A percentile compares a stretch with the other conserved stretches of the same genome.
These are phyloP conservation scores for Ischnura elegans DNA, from an alignment of 2,888 invertebrate species.

Conservation along the genomic window DNA sequence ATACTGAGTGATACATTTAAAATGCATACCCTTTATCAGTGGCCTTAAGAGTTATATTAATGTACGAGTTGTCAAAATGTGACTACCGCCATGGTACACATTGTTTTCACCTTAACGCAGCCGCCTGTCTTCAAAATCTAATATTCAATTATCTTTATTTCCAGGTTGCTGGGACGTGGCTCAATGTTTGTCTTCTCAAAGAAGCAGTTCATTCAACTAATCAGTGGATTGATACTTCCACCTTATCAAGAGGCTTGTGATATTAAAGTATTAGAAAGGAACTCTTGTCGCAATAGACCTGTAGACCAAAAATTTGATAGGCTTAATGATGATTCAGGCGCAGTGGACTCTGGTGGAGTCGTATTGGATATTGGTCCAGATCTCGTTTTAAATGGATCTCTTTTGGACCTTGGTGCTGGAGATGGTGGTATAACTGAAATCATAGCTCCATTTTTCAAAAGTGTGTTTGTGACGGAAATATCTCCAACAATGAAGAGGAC, in stretches of 20 bases:
- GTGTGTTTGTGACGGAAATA: slow-evolving; percentile 94
- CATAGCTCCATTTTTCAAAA: slow-evolving; percentile 86
- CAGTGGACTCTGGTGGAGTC: not conserved
- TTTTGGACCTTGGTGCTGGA: slow-evolving; percentile 96
- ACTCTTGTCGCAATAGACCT: not conserved
- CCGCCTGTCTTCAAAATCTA: not conserved
- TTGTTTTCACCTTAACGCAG: too few species aligned
- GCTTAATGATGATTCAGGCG: not conserved
- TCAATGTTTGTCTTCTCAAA: slow-evolving; percentile 98
- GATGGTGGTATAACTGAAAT: slow-evolving; percentile 95
- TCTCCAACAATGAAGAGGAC: slow-evolving; percentile 93
- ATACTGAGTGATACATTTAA: too few species aligned
- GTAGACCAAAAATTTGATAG: not conserved
- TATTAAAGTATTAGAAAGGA: not conserved
- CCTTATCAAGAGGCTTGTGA: not conserved
- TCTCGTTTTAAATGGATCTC: slow-evolving; percentile 77
- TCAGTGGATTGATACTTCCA: slow-evolving; percentile 76
- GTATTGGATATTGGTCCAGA: not conserved
- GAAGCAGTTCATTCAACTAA: slow-evolving; percentile 86
- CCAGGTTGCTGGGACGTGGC: slow-evolving; percentile 92
- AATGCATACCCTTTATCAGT: too few species aligned
- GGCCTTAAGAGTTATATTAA: too few species aligned
- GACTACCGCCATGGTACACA: too few species aligned
- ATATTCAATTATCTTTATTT: slow-evolving; percentile 72
- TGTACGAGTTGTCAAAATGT: too few species aligned